Percentiles rank a stretch among this genome's conserved stretches.
Evolutionary conservation across 2,888 invertebrate genomes (phyloP).

Genomic region (Antheraea yamamai): DNA sequence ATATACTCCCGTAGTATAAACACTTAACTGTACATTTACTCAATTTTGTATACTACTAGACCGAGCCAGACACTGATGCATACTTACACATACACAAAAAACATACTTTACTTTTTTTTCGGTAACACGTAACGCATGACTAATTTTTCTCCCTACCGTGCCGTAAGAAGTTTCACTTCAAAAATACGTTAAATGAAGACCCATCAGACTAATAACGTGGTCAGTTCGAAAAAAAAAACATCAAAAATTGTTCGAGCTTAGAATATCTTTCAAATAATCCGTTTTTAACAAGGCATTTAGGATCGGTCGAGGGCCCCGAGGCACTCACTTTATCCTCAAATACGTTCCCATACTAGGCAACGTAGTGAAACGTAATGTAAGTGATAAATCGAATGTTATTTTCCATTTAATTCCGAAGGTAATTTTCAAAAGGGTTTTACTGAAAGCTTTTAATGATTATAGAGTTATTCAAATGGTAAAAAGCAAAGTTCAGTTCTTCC

Average conservation of each 20-base stretch:
- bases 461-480: not conserved
- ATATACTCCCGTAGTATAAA: too few species aligned
- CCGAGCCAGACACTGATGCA: too few species aligned
- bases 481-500: not conserved
- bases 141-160: too few species aligned
- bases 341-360: not conserved
- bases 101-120: too few species aligned
- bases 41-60: too few species aligned
- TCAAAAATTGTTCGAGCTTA: not conserved
- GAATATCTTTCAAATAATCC: not conserved
- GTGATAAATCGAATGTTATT: slow-evolving; percentile 7
- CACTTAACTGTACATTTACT: too few species aligned
- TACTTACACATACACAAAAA: too few species aligned
- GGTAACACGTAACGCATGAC: too few species aligned
- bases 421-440: not conserved
- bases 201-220: too few species aligned
- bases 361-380: slow-evolving; percentile 10
- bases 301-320: not conserved
- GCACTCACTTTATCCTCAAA: not conserved
- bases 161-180: too few species aligned
- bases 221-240: too few species aligned
- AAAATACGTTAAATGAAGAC: too few species aligned
- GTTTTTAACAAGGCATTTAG: not conserved
- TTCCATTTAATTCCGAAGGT: slow-evolving; percentile 10
- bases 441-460: slow-evolving; percentile 5